Percentiles rank a stretch among this genome's conserved stretches.
These are phyloP conservation scores for Papilio glaucus DNA, from an alignment of 1,140 invertebrate species.

Conservation along the genomic window DNA sequence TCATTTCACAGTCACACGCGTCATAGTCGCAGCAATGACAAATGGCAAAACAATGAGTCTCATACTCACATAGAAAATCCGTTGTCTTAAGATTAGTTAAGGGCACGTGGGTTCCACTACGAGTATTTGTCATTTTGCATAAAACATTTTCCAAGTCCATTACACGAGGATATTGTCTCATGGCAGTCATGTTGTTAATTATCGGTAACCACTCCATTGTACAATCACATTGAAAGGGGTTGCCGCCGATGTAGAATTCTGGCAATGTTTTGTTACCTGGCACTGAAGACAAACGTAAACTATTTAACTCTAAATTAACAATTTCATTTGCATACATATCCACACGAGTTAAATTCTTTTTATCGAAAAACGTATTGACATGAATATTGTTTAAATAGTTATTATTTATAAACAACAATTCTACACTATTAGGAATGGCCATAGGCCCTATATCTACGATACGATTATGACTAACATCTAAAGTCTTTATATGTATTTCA, in stretches of 20 bases:
- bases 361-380: conserved; percentile 93
- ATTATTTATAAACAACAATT: conserved; percentile 94
- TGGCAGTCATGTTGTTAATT: conserved; percentile 92
- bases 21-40: conserved; percentile 98
- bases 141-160: conserved; percentile 94
- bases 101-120: conserved; percentile 88
- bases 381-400: conserved; percentile 92
- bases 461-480: conserved; percentile 94
- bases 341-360: conserved; percentile 92
- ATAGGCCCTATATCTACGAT: conserved; percentile 91
- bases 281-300: conserved; percentile 89
- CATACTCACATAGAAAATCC: conserved; percentile 95
- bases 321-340: conserved; percentile 95
- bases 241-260: conserved; percentile 94
- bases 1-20: conserved; percentile 97
- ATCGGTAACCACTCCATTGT: conserved; percentile 96
- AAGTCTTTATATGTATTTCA: conserved; percentile 90
- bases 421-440: conserved; percentile 94
- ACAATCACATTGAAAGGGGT: conserved; percentile 96
- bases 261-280: conserved; percentile 88
- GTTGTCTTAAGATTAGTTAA: conserved; percentile 87
- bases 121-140: conserved; percentile 91
- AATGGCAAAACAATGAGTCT: conserved; percentile 95
- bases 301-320: conserved; percentile 91
- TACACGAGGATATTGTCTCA: conserved; percentile 91